Percentiles rank a stretch among this genome's conserved stretches.
Evolutionary conservation across 2,113 vertebrate species (phyloP).

Genomic region (Thymallus thymallus): DNA sequence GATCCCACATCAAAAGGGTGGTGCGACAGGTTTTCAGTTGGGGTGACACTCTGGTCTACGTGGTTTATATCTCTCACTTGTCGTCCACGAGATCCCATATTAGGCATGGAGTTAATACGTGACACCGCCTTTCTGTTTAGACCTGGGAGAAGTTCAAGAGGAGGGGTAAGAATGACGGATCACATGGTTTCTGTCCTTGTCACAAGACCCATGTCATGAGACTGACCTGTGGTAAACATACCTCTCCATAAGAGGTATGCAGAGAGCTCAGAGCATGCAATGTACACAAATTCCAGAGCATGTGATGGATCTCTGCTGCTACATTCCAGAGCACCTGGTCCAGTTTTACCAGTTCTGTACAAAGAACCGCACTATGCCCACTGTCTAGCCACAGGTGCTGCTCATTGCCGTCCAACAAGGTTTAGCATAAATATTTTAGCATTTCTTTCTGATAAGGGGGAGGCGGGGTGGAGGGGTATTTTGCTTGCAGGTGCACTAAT

Average conservation of each 20-base stretch:
- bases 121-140: slow-evolving; percentile 44
- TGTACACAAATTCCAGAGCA: slow-evolving; percentile 24
- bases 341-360: slow-evolving; percentile 56
- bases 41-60: not conserved
- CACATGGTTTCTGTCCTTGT: slow-evolving; percentile 23
- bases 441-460: too few relatives aligned
- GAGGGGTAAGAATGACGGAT: slow-evolving; percentile 15
- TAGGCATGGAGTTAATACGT: slow-evolving; percentile 56
- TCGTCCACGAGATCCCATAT: slow-evolving; percentile 12
- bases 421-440: too few relatives aligned
- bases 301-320: slow-evolving; percentile 27
- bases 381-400: not conserved
- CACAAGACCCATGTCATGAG: slow-evolving; percentile 34
- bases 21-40: not conserved
- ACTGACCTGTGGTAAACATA: slow-evolving; percentile 16
- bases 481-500: not conserved
- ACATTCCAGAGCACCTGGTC: slow-evolving; percentile 41
- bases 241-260: slow-evolving; percentile 35
- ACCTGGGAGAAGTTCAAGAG: slow-evolving; percentile 32
- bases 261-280: slow-evolving; percentile 12
- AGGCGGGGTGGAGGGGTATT: not conserved
- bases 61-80: not conserved
- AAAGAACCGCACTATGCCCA: not conserved
- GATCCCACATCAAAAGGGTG: slow-evolving; percentile 68
- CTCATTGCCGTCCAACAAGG: too few relatives aligned